Base-by-base conservation (phyloP, 2,113 vertebrate species). In the Eulemur rufifrons region DNA sequence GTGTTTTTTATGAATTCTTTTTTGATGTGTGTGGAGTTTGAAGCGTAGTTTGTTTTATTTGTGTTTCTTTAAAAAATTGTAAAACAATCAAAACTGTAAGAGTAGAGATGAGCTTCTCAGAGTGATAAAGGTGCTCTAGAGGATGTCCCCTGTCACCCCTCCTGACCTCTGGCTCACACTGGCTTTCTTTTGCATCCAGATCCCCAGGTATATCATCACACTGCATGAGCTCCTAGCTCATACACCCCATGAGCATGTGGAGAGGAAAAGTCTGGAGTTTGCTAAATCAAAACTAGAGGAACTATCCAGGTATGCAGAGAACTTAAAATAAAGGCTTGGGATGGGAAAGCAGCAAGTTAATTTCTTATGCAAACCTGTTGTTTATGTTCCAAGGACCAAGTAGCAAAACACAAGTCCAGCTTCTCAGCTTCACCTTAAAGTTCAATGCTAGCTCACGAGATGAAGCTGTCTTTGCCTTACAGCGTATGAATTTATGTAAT, bases 161-260 rank as follows among this genome's bases (percentile, higher is more conserved):
- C 52, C 3, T 71, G 4, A 54, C n/a, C 21, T 77, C 68, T 20
- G 82, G 74, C 77, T 98, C 84, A 97, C 23, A 20, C 69, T 74
- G 3, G 77, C 37, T 32, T 52, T 89, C 42, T 85, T 86, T 96
- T 97, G 59, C 84, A 61, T 97, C 92, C 98, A 99, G 99, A 99
- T 99, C 95, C 99, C 99, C 93, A 99, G 99, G 76, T 99, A 99
- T 82, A 99, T 99, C 98, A 99, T 99, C 98, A 99, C 99, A 1
- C 98, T 99, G 73, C 99, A 99, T 77, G 99, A 99, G 98, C 98
- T 99, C 68, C 97, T 99, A 96, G 99, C 99, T 34, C 99, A 99
- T 97, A 99, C 99, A 1, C 99, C 99, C 68, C 99, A 99, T 4
- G 99, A 99, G 73, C 99, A 99, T 0, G 99, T 99, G 97, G 99